These are phyloP conservation scores for Pectinophora gossypiella DNA, from an alignment of 1,140 invertebrate genomes.

Conservation along the genomic window DNA sequence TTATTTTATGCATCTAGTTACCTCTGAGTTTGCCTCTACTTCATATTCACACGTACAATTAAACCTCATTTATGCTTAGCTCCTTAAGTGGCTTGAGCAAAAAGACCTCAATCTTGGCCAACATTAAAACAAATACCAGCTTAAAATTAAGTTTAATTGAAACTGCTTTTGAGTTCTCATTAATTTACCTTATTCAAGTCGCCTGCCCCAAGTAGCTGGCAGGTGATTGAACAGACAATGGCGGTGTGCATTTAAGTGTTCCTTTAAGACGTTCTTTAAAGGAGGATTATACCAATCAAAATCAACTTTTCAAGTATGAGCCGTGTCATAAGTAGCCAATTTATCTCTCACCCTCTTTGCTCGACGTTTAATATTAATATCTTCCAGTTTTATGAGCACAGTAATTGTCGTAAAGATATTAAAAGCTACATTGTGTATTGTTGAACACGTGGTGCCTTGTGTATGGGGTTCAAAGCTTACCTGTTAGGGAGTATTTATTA, in stretches of 20 bases:
- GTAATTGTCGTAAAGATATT: conserved; percentile 61
- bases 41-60: no score
- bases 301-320: conserved; percentile 2
- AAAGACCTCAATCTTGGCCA: no score
- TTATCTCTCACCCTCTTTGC: conserved; percentile 43
- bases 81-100: no score
- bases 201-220: background rate
- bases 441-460: conserved; percentile 33
- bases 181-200: background rate
- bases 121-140: no score
- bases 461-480: background rate
- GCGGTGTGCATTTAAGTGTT: background rate
- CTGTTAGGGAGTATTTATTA: background rate
- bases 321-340: conserved; percentile 48
- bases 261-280: background rate
- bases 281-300: background rate
- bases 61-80: no score
- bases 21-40: no score
- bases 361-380: conserved; percentile 57
- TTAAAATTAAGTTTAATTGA: background rate
- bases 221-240: background rate
- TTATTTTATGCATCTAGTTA: no score
- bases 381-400: conserved; percentile 53
- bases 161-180: background rate
- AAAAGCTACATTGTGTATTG: conserved; percentile 43